Evolutionary conservation across 2,888 invertebrate species (phyloP).

Genomic region (Mimachlamys varia): DNA sequence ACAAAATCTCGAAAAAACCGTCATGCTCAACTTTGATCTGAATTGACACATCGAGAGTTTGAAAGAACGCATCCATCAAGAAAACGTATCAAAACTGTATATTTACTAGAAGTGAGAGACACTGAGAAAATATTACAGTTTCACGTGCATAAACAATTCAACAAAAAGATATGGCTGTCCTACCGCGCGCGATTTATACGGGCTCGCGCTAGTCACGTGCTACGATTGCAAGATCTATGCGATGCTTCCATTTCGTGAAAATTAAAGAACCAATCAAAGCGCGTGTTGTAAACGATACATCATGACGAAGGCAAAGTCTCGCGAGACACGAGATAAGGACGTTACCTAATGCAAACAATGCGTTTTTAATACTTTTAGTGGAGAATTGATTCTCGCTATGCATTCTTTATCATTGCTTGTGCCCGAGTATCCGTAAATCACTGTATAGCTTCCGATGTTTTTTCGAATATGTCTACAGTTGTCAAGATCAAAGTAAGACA

Average conservation of each 20-base stretch:
- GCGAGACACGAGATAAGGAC: constrained; percentile 17
- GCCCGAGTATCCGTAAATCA: neutral
- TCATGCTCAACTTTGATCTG: constrained; percentile 26
- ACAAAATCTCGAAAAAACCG: neutral
- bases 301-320: neutral
- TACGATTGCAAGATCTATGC: constrained; percentile 18
- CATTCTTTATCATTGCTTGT: neutral
- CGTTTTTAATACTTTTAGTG: constrained; percentile 36
- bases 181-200: constrained; percentile 22
- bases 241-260: constrained; percentile 21
- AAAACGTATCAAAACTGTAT: constrained; percentile 1
- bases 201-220: neutral
- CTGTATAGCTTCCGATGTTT: neutral
- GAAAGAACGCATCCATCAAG: constrained; percentile 9
- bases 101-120: neutral
- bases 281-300: constrained; percentile 21
- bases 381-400: constrained; percentile 8
- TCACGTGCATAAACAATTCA: neutral
- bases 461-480: neutral
- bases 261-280: neutral
- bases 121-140: neutral
- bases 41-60: neutral
- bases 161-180: constrained; percentile 29
- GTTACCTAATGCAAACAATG: constrained; percentile 34
- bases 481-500: constrained; percentile 19